Percentiles rank a stretch among this genome's conserved stretches.
Evolutionary conservation across 2,888 invertebrate genomes (phyloP).

Genomic region (Monochamus alternatus): DNA sequence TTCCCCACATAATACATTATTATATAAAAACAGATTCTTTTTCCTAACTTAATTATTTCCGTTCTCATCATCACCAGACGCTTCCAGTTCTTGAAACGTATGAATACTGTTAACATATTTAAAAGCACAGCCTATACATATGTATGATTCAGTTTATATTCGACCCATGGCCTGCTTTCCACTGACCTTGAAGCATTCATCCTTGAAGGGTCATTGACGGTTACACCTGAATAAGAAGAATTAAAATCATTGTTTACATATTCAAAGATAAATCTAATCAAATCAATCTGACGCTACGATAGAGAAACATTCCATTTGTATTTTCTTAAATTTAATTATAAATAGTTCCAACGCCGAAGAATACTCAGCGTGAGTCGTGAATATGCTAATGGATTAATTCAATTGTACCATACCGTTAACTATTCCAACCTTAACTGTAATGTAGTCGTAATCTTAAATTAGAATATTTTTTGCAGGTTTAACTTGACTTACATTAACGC

Average conservation of each 20-base stretch:
- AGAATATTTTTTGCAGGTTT: background rate
- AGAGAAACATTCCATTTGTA: background rate
- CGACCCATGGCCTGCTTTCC: constrained; percentile 38
- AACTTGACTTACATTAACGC: background rate
- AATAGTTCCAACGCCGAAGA: background rate
- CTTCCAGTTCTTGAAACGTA: background rate
- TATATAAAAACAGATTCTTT: background rate
- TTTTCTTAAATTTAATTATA: background rate
- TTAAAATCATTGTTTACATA: background rate
- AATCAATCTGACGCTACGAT: background rate
- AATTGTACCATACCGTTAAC: constrained; percentile 4
- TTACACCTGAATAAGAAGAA: constrained; percentile 29
- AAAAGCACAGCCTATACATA: background rate
- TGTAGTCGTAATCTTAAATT: constrained; percentile 3
- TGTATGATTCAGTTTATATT: background rate
- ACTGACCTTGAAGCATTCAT: constrained; percentile 41
- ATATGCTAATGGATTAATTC: constrained; percentile 6
- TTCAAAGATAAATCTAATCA: background rate
- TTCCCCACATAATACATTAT: no score
- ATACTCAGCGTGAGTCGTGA: background rate
- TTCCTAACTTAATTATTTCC: background rate
- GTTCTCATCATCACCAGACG: background rate
- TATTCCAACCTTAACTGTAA: background rate
- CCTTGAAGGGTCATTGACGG: constrained; percentile 47
- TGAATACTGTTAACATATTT: background rate